A percentile compares a stretch with the other conserved stretches of the same genome.
Conservation (phyloP, 2,888 invertebrate genomes). For the Erynnis tages region DNA sequence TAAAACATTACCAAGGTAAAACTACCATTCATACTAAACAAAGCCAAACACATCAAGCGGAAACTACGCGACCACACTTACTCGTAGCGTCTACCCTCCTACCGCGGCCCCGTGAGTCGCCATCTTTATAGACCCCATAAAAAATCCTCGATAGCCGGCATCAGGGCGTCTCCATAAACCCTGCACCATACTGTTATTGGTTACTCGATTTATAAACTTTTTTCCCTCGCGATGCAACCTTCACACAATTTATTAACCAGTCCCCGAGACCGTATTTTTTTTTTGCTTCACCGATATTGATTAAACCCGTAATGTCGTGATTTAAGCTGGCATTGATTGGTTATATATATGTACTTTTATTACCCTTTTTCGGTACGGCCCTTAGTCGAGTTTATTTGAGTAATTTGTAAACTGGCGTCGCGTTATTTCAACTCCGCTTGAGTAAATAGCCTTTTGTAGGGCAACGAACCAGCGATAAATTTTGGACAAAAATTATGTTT, state of each 20-base stretch:
- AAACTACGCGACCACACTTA: neutral
- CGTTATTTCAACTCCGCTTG: constrained; percentile 3
- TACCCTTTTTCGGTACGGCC: constrained; percentile 29
- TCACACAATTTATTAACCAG: constrained; percentile 70
- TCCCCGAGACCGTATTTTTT: constrained; percentile 48
- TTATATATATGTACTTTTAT: constrained; percentile 50
- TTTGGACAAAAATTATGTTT: neutral
- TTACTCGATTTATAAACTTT: constrained; percentile 64
- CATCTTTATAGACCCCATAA: constrained; percentile 54
- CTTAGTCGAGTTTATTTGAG: constrained; percentile 17
- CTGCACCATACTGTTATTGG: constrained; percentile 75
- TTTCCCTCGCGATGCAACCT: constrained; percentile 51
- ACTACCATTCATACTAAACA: too few species aligned
- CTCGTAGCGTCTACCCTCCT: constrained; percentile 32
- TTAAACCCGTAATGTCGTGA: constrained; percentile 43
- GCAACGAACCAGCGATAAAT: neutral
- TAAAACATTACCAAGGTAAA: too few species aligned
- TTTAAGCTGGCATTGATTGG: constrained; percentile 57
- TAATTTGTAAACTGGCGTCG: constrained; percentile 21
- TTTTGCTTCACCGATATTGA: constrained; percentile 49
- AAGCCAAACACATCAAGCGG: too few species aligned
- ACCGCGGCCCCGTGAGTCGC: constrained; percentile 52
- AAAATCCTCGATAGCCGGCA: constrained; percentile 70
- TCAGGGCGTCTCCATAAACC: constrained; percentile 73
- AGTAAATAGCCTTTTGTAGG: neutral